Conservation (phyloP, 2,888 invertebrate genomes). For the Eilema caniola region DNA sequence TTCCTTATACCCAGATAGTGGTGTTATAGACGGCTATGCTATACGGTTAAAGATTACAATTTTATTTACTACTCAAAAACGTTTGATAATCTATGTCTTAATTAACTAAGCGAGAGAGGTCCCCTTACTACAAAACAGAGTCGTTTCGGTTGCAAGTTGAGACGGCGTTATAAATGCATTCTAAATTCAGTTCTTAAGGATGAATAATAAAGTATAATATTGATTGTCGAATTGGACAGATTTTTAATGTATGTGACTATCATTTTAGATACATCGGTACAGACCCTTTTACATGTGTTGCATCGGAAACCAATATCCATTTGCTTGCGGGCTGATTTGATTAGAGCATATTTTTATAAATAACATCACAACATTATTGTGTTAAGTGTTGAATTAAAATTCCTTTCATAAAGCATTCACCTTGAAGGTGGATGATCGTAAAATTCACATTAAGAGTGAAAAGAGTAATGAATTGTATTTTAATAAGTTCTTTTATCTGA, state of each 20-base stretch:
- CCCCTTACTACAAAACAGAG: conserved; percentile 61
- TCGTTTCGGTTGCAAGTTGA: conserved; percentile 49
- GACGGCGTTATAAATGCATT: conserved; percentile 12
- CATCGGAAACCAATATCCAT: conserved; percentile 80
- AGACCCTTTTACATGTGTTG: conserved; percentile 80
- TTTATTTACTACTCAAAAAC: conserved; percentile 86
- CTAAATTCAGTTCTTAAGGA: conserved; percentile 40
- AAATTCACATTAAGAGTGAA: conserved; percentile 60
- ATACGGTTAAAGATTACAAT: conserved; percentile 81
- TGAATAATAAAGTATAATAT: conserved; percentile 32
- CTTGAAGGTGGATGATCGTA: conserved; percentile 47
- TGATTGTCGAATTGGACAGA: conserved; percentile 28
- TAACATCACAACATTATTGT: conserved; percentile 54
- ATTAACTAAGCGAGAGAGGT: conserved; percentile 83
- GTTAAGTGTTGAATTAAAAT: conserved; percentile 47
- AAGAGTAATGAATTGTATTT: conserved; percentile 67
- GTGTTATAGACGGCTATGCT: conserved; percentile 83
- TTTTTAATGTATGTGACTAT: conserved; percentile 46
- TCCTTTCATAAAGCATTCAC: conserved; percentile 40
- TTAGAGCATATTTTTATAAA: conserved; percentile 71
- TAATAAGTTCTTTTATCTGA: conserved; percentile 69
- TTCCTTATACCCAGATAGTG: conserved; percentile 80
- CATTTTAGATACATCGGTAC: conserved; percentile 67
- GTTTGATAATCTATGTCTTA: conserved; percentile 87
- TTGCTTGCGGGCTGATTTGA: conserved; percentile 76